Evolutionary conservation across 1,140 invertebrate genomes (phyloP), one percentile per base, ranked within the genome.

Genomic region (Eciton burchellii): DNA sequence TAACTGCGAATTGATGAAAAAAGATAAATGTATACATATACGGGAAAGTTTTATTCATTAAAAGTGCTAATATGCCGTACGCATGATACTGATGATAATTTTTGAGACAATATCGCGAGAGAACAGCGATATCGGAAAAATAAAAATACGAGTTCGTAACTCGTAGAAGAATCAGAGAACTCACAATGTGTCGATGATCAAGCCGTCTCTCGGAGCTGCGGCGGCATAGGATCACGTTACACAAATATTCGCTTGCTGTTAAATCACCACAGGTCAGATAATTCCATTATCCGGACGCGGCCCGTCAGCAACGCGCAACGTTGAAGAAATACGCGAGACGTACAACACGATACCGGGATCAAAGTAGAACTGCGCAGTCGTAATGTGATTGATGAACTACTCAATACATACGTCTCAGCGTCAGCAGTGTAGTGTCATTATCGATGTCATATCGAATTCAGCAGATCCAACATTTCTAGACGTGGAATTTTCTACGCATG

Each of bases 161-260:
- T 4, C 24, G 9, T 9, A 9, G 49, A 57, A 21, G 5, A n/a
- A 9, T 3, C 16, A n/a, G 54, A 19, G 14, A 11, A 43, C 16
- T 26, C 43, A 21, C 3, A 41, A 43, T 54, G 14, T 45, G 41
- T 6, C 41, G 35, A 6, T 41, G 70, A 43, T 54, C 43, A 73
- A 73, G 5, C 35, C n/a, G 54, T 19, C 54, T 54, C 43, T 59
- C 16, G 70, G 29, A 43, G 19, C 14, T 11, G 70, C 54, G 19
- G 29, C 29, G 45, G 14, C 52, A 43, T 41, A 41, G 19, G 12
- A 35, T 24, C 35, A 14, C 29, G 19, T 14, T 21, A 57, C 54
- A 29, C 29, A 72, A 16, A 72, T 41, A 72, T 41, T 72, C 70
- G 56, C 14, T 72, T 1, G 24, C 9, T 45, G n/a, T 3, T 70